These are phyloP conservation scores for Galeopsomyia nigrocyanea DNA, from an alignment of 2,888 invertebrate species.

Conservation along the genomic window DNA sequence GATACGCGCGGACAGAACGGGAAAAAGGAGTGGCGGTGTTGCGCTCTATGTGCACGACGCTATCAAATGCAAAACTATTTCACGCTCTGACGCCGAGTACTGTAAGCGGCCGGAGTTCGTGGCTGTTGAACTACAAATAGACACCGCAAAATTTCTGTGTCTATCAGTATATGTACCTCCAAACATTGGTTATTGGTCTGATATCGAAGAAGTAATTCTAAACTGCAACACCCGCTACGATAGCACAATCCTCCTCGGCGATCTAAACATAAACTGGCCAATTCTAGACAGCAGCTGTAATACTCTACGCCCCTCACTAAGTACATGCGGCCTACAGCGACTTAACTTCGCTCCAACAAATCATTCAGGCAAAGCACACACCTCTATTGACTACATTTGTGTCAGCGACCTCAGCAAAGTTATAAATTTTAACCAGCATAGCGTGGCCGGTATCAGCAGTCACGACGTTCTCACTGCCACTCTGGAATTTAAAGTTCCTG, in stretches of 20 bases:
- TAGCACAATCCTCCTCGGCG: not conserved
- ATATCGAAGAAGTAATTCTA: not conserved
- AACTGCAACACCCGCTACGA: not conserved
- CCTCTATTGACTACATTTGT: not conserved
- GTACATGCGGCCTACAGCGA: not conserved
- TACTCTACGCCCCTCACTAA: not conserved
- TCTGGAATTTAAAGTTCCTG: not conserved
- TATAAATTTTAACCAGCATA: not conserved
- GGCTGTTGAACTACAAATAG: not conserved
- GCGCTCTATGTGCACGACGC: not conserved
- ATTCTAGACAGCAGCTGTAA: not conserved
- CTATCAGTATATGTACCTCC: not conserved
- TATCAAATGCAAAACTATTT: not conserved
- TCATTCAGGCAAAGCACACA: not conserved
- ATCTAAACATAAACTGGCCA: not conserved
- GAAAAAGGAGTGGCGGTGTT: not conserved
- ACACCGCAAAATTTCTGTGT: not conserved
- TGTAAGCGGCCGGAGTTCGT: not conserved
- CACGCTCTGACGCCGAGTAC: not conserved
- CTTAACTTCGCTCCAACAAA: not conserved
- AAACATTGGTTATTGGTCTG: not conserved
- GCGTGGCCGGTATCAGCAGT: not conserved
- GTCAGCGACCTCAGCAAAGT: not conserved
- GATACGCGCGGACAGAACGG: not conserved
- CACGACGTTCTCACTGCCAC: too few relatives aligned